Conservation (phyloP, 2,113 vertebrate species). For the Miniopterus natalensis region DNA sequence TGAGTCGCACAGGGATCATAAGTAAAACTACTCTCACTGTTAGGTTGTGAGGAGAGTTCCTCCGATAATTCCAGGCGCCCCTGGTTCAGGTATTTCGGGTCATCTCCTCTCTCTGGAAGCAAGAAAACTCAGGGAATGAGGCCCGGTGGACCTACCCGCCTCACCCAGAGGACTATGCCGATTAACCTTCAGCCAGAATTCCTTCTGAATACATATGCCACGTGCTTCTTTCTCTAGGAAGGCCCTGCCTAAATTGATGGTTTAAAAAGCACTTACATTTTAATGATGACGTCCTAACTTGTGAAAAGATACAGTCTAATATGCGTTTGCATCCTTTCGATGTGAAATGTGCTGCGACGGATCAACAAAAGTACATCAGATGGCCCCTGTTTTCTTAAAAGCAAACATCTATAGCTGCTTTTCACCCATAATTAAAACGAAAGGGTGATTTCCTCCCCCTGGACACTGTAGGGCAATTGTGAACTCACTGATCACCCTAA, state of each 20-base stretch:
- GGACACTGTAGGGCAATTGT: background rate
- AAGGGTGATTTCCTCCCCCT: background rate
- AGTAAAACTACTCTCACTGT: background rate
- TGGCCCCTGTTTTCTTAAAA: background rate
- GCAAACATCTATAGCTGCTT: background rate
- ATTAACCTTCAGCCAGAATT: background rate
- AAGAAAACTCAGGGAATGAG: background rate
- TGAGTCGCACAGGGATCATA: background rate
- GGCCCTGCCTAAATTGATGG: background rate
- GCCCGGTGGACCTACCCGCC: fast-evolving
- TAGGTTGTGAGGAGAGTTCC: background rate
- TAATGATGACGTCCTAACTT: background rate
- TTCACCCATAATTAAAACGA: background rate
- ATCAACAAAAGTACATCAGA: background rate
- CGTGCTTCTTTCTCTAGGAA: background rate
- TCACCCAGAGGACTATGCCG: background rate
- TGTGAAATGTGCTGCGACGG: background rate
- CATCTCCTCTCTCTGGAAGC: background rate
- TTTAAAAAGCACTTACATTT: constrained; percentile 2
- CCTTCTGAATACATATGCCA: no score
- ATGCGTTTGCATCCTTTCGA: background rate
- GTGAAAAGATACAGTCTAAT: background rate
- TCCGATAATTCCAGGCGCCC: background rate
- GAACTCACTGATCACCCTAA: background rate
- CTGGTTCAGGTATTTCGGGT: background rate